Conservation (phyloP, 2,113 vertebrate species). For the Bubo blakistoni region DNA sequence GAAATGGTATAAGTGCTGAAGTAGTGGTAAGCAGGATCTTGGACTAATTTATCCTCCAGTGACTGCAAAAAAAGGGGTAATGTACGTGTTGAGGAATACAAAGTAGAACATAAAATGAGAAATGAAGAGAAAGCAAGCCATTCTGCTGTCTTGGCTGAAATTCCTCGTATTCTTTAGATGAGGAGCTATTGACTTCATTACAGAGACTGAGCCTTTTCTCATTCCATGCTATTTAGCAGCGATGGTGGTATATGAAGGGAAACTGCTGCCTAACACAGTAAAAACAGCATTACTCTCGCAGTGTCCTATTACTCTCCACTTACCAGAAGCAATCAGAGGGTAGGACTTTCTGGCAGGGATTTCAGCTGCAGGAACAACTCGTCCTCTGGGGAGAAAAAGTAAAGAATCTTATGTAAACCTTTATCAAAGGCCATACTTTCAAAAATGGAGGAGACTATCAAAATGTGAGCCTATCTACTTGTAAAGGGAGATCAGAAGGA, state of each 20-base stretch:
- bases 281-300: not conserved
- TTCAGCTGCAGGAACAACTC: not conserved
- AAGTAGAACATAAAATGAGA: not conserved
- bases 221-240: not conserved
- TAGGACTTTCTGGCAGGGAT: not conserved
- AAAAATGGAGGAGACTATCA: not conserved
- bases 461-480: not conserved
- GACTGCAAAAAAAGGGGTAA: not conserved
- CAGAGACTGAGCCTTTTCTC: not conserved
- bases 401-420: not conserved
- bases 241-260: not conserved
- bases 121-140: not conserved
- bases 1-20: conserved; percentile 10
- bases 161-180: not conserved
- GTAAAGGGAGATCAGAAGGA: not conserved
- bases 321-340: not conserved
- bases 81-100: not conserved
- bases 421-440: not conserved
- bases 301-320: not conserved
- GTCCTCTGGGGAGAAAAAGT: not conserved
- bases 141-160: not conserved
- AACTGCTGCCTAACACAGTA: not conserved
- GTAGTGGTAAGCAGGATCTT: not conserved
- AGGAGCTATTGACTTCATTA: not conserved
- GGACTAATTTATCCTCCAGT: conserved; percentile 25